Conservation (phyloP, 1,140 invertebrate species). For the Brachionus plicatilis region DNA sequence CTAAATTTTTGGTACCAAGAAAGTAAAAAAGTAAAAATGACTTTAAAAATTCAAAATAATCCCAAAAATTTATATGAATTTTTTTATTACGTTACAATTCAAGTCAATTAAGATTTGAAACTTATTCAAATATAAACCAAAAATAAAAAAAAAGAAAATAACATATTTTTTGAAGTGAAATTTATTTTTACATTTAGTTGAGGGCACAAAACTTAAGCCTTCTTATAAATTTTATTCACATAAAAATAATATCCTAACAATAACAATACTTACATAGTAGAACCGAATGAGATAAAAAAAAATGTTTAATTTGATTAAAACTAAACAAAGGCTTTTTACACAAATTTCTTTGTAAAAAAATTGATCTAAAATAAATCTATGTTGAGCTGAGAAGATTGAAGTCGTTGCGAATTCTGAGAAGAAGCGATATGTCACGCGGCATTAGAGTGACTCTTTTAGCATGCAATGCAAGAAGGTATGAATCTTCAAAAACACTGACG, state of each 20-base stretch:
- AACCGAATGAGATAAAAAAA: background rate
- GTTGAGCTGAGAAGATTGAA: background rate
- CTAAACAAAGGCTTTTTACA: background rate
- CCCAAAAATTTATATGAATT: too few relatives aligned
- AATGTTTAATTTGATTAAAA: background rate
- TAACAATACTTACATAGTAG: background rate
- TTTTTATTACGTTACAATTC: background rate
- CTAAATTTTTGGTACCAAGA: too few relatives aligned
- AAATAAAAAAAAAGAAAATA: background rate
- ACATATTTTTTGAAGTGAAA: background rate
- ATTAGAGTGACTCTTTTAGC: slow-evolving; percentile 31
- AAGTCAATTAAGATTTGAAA: background rate
- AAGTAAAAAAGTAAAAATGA: too few relatives aligned
- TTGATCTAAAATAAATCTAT: background rate
- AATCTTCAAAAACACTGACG: slow-evolving; percentile 19
- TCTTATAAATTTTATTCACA: background rate
- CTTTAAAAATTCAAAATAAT: too few relatives aligned
- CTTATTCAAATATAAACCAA: background rate
- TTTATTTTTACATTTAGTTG: background rate
- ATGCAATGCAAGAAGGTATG: slow-evolving; percentile 9
- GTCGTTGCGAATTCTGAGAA: slow-evolving; percentile 27
- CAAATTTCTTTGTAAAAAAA: background rate
- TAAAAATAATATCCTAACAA: background rate
- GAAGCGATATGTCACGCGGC: slow-evolving; percentile 3
- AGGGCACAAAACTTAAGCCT: background rate